These are phyloP conservation scores for Melanotaenia parkinsoni DNA, from an alignment of 2,797 vertebrate genomes.

Conservation along the genomic window DNA sequence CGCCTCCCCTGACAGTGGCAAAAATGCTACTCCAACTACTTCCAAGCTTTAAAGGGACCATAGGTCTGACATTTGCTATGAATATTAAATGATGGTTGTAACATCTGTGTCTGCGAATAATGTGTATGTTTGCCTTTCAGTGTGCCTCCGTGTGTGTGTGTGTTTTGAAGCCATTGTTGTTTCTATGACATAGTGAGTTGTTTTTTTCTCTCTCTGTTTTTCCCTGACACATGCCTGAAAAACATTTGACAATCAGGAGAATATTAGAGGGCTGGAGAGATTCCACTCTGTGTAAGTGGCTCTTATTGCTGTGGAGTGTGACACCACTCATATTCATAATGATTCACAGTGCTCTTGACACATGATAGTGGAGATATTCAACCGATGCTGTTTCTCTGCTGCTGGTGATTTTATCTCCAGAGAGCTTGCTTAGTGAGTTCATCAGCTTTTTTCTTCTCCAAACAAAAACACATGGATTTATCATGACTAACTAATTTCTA, in stretches of 20 bases:
- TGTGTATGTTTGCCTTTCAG: slow-evolving; percentile 11
- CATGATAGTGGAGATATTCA: slow-evolving; percentile 47
- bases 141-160: background rate
- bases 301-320: slow-evolving; percentile 65
- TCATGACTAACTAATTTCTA: slow-evolving; percentile 7
- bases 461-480: background rate
- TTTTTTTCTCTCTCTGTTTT: slow-evolving; percentile 19
- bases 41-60: slow-evolving; percentile 1
- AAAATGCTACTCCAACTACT: background rate
- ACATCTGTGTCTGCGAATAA: slow-evolving; percentile 21
- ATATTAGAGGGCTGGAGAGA: slow-evolving; percentile 66
- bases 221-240: slow-evolving; percentile 41
- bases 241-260: slow-evolving; percentile 65
- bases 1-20: background rate
- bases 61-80: slow-evolving; percentile 25
- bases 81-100: slow-evolving; percentile 23
- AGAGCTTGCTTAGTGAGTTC: slow-evolving; percentile 25
- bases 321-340: slow-evolving; percentile 66
- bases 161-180: slow-evolving; percentile 10
- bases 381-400: slow-evolving; percentile 35
- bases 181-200: slow-evolving; percentile 26
- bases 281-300: slow-evolving; percentile 72
- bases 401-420: slow-evolving; percentile 27
- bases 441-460: slow-evolving; percentile 23
- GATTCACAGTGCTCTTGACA: slow-evolving; percentile 65